Base-by-base conservation (phyloP, 2,888 invertebrate genomes). In the Penaeus monodon region DNA sequence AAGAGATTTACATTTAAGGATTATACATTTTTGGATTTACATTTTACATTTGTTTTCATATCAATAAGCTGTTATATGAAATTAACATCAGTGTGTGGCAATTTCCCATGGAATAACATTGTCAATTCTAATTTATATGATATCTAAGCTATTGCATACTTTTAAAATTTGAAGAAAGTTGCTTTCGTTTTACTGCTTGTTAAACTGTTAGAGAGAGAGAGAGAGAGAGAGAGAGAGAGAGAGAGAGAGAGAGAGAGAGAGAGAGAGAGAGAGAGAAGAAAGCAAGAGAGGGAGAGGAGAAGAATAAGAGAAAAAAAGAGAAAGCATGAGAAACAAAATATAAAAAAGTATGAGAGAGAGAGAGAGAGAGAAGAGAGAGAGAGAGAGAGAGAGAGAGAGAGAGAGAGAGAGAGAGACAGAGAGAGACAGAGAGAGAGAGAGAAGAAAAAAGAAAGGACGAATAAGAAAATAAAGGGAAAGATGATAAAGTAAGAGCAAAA, bases 191-290 rank as follows among this genome's bases (percentile, higher is more conserved):
- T n/a, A 17, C 29, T n/a, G 24, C 29, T 78, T 57, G 24, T 57
- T n/a, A 33, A 38, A 38, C 22, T 38, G 12, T 44, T 33, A n/a
- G 27, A 73, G 27, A 73, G 33, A n/a, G 27, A 73, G 33, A 33
- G 33, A 33, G 74, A 33, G n/a, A 74, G n/a, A n/a, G n/a, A 74
- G 74, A n/a, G 38, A 33, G 74, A 33, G n/a, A 74, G 74, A 74
- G 74, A n/a, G 33, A 33, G 22, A n/a, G 73, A 20, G 17, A 20
- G 27, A 73, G 27, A 76, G 38, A 49, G 49, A 20, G 24, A 49
- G 24, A 24, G 24, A 77, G 12, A 49, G n/a, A 7, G n/a, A 57
- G 57, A 27, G 24, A 63, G 14, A 24, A 17, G 3, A 7, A 29
- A 29, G 24, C 6, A 29, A 2, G 17, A 12, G 0, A 0, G 22